Conservation (phyloP, 2,888 invertebrate species). For the Lepas anatifera region DNA sequence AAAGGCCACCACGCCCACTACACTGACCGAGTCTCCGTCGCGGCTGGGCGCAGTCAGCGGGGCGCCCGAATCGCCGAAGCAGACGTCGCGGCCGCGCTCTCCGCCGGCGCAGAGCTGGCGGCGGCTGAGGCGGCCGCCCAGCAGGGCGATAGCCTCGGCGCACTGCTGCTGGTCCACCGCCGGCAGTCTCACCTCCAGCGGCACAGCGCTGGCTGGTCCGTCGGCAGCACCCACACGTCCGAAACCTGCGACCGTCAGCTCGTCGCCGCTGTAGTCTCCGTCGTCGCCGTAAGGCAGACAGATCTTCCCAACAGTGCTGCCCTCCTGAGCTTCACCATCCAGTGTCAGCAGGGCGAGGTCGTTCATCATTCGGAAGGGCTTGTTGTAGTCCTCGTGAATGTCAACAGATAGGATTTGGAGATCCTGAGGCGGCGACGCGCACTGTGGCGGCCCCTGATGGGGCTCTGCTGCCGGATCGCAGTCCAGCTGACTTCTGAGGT, state of each 20-base stretch:
- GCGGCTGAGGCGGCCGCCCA: not conserved
- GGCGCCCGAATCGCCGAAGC: slow-evolving; percentile 63
- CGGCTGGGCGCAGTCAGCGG: slow-evolving; percentile 49
- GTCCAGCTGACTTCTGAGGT: not conserved
- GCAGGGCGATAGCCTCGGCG: not conserved
- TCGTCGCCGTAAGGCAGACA: not conserved
- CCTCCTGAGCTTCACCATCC: not conserved
- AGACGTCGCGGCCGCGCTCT: slow-evolving; percentile 52
- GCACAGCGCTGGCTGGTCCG: no score
- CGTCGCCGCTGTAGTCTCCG: not conserved
- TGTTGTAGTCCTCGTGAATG: not conserved
- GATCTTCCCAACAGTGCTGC: not conserved
- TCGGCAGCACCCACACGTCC: not conserved
- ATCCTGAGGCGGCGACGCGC: not conserved
- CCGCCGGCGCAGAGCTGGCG: slow-evolving; percentile 45
- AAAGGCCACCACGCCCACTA: slow-evolving; percentile 51
- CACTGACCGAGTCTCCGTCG: slow-evolving; percentile 17
- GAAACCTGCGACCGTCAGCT: not conserved
- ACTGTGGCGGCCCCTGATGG: no score
- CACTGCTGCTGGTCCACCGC: not conserved
- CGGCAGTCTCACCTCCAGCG: not conserved
- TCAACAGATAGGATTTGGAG: not conserved
- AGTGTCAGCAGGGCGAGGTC: slow-evolving; percentile 1
- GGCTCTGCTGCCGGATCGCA: not conserved
- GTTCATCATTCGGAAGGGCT: not conserved